phyloP scores from a whole-genome alignment of 2,888 invertebrate genomes.

The Falcaria lacertinaria region DNA sequence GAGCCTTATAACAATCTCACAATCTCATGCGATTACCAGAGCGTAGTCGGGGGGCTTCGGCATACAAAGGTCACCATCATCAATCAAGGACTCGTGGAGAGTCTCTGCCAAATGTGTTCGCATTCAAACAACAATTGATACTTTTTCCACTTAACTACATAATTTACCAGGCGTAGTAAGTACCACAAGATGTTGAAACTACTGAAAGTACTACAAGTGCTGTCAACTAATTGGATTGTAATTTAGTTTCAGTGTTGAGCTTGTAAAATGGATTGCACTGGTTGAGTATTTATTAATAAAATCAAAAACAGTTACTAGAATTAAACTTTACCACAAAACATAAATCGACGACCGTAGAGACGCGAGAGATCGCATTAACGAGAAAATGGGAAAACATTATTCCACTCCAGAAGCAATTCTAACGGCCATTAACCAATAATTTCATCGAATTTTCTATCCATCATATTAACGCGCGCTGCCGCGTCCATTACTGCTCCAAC shows the following conservation, averaged over 20 bases:
- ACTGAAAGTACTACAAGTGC: too few relatives aligned
- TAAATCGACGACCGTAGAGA: background rate
- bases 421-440: constrained; percentile 74
- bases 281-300: too few relatives aligned
- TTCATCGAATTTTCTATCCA: constrained; percentile 76
- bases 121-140: background rate
- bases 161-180: too few relatives aligned
- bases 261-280: too few relatives aligned
- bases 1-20: constrained; percentile 29
- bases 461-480: constrained; percentile 64
- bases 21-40: constrained; percentile 54
- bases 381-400: constrained; percentile 48
- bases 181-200: too few relatives aligned
- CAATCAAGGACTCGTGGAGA: constrained; percentile 39
- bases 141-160: background rate
- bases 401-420: constrained; percentile 54
- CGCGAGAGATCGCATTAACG: constrained; percentile 19
- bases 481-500: constrained; percentile 53
- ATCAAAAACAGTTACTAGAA: background rate
- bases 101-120: background rate
- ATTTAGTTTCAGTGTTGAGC: too few relatives aligned
- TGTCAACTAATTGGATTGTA: too few relatives aligned
- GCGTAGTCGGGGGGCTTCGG: constrained; percentile 26
- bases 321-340: background rate
- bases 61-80: constrained; percentile 38